A percentile compares a stretch with the other conserved stretches of the same genome.
Evolutionary conservation across 2,888 invertebrate genomes (phyloP).

Genomic region (Trichopria drosophilae): DNA sequence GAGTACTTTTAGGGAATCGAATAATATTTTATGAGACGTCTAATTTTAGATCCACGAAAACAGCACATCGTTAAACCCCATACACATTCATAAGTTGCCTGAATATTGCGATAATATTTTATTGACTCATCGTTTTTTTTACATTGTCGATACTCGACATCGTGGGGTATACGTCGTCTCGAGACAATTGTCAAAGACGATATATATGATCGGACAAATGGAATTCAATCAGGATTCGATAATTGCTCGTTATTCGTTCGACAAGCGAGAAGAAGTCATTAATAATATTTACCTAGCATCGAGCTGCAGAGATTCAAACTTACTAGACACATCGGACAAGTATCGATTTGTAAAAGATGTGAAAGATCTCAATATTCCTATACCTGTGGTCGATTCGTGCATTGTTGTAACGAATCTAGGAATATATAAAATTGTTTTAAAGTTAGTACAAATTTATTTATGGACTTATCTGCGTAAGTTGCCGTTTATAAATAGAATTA

Average conservation of each 20-base stretch:
- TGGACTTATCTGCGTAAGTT: background rate
- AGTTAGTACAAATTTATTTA: slow-evolving; percentile 52
- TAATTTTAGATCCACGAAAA: slow-evolving; percentile 67
- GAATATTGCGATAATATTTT: slow-evolving; percentile 65
- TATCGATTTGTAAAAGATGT: slow-evolving; percentile 38
- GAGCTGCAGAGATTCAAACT: slow-evolving; percentile 51
- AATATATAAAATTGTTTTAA: slow-evolving; percentile 65
- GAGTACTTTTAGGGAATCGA: background rate
- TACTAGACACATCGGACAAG: slow-evolving; percentile 1
- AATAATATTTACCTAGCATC: slow-evolving; percentile 60
- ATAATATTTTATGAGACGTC: slow-evolving; percentile 3
- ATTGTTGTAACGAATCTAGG: slow-evolving; percentile 65
- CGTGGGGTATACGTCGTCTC: slow-evolving; percentile 63
- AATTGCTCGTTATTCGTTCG: slow-evolving; percentile 63
- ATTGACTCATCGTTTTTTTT: slow-evolving; percentile 71
- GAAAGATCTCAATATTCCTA: slow-evolving; percentile 59
- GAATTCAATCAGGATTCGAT: slow-evolving; percentile 65
- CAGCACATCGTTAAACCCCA: slow-evolving; percentile 68
- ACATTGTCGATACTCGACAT: slow-evolving; percentile 62
- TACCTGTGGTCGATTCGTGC: slow-evolving; percentile 63
- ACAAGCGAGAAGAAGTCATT: slow-evolving; percentile 61
- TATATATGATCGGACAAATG: slow-evolving; percentile 59
- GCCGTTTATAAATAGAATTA: slow-evolving; percentile 23
- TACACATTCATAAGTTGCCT: slow-evolving; percentile 72
- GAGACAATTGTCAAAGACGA: slow-evolving; percentile 63